Percentiles rank a stretch among this genome's conserved stretches.
phyloP scores from a whole-genome alignment of 2,888 invertebrate species.

The Tenthredo notha region DNA sequence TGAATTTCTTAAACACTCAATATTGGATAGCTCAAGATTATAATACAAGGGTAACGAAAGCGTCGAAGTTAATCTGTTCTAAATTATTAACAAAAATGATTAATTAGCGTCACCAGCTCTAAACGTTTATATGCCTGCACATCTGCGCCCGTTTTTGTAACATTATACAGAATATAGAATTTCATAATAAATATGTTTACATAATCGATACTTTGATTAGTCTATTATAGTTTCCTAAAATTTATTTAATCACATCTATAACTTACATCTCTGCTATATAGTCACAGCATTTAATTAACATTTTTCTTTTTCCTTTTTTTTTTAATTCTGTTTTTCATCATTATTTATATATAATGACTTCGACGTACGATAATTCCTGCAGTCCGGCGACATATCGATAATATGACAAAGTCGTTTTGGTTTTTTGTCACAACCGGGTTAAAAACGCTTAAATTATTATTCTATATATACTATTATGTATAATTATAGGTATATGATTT shows the following conservation, averaged over 20 bases:
- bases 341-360: background rate
- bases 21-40: background rate
- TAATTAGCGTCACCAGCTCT: background rate
- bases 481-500: background rate
- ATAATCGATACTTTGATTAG: conserved; percentile 5
- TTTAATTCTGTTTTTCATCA: background rate
- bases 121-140: background rate
- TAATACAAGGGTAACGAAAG: background rate
- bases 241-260: conserved; percentile 48
- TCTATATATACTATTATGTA: background rate
- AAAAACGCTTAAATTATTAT: background rate
- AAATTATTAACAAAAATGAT: conserved; percentile 2
- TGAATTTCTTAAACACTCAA: background rate
- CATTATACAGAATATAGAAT: conserved; percentile 45
- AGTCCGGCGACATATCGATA: background rate
- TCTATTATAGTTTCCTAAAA: background rate
- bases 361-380: background rate
- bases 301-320: background rate
- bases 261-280: conserved; percentile 51
- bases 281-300: conserved; percentile 55
- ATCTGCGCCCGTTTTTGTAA: conserved; percentile 13
- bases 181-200: conserved; percentile 28
- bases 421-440: background rate
- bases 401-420: background rate
- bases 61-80: background rate